These are phyloP conservation scores for Coreoperca whiteheadi DNA, from an alignment of 2,113 vertebrate genomes.

Conservation along the genomic window DNA sequence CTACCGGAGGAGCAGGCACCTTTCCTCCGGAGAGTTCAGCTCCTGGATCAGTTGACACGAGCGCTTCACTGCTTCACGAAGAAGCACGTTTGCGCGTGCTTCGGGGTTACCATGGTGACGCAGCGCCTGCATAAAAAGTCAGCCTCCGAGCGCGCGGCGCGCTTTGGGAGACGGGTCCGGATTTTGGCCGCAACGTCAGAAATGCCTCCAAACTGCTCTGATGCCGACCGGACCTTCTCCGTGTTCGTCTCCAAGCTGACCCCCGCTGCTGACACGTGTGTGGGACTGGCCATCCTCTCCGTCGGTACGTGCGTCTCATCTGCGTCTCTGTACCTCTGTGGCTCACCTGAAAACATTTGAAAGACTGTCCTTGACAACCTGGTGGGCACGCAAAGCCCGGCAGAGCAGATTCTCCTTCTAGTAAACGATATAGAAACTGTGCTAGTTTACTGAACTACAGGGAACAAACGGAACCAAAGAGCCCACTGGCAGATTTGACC, in stretches of 20 bases:
- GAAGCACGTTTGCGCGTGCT: not conserved
- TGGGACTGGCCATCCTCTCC: conserved; percentile 73
- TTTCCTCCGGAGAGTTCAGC: too few species aligned
- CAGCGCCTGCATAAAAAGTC: conserved; percentile 32
- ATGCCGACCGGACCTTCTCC: conserved; percentile 43
- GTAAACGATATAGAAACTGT: not conserved
- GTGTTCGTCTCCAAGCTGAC: conserved; percentile 75
- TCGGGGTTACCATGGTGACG: conserved; percentile 50
- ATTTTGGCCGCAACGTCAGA: not conserved
- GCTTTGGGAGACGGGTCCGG: not conserved
- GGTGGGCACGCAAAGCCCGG: not conserved
- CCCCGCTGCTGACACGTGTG: conserved; percentile 66
- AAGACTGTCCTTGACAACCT: not conserved
- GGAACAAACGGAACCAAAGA: not conserved
- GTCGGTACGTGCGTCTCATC: conserved; percentile 61
- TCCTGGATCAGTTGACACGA: not conserved
- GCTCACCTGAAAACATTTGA: not conserved
- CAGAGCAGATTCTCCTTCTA: too few species aligned
- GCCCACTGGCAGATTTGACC: too few species aligned
- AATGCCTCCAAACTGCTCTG: conserved; percentile 49
- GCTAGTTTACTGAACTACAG: not conserved
- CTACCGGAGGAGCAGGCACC: too few species aligned
- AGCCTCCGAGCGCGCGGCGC: not conserved
- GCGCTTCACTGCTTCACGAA: not conserved
- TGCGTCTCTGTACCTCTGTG: not conserved